These are phyloP conservation scores for Choreutis nemorana DNA, from an alignment of 2,888 invertebrate genomes.

Conservation along the genomic window DNA sequence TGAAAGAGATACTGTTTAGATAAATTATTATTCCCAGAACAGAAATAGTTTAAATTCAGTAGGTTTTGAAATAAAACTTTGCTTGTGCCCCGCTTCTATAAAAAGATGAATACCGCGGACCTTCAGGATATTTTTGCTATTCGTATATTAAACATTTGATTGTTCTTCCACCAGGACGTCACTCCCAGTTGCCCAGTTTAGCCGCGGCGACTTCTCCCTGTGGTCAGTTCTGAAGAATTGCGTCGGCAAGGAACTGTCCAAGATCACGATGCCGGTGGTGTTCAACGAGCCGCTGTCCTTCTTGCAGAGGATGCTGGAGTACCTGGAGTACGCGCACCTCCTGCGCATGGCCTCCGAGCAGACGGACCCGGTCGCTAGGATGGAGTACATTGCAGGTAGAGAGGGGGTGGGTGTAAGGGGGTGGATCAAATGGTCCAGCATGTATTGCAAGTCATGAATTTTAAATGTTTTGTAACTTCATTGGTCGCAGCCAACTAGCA, in stretches of 20 bases:
- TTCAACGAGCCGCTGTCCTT: constrained; percentile 97
- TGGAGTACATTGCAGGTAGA: constrained; percentile 79
- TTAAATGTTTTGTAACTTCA: no score
- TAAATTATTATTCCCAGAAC: no score
- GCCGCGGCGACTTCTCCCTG: constrained; percentile 83
- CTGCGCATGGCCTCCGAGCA: constrained; percentile 80
- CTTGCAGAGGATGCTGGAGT: constrained; percentile 93
- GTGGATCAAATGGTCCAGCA: no score
- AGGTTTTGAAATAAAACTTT: no score
- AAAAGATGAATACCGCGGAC: no score
- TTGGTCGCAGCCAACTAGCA: no score
- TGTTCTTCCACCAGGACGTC: constrained; percentile 66
- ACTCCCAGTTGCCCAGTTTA: constrained; percentile 77
- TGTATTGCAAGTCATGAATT: not conserved
- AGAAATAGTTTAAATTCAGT: no score
- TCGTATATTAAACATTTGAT: no score
- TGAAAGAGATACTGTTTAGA: no score
- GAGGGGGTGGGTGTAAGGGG: no score
- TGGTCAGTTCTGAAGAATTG: constrained; percentile 93
- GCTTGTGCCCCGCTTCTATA: no score
- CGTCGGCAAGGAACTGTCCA: constrained; percentile 92
- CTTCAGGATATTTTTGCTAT: no score
- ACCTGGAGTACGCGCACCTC: constrained; percentile 85
- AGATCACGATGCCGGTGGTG: constrained; percentile 96
- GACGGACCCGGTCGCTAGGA: constrained; percentile 80